Conservation (phyloP, 1,140 invertebrate genomes). For the Chionoecetes opilio region DNA sequence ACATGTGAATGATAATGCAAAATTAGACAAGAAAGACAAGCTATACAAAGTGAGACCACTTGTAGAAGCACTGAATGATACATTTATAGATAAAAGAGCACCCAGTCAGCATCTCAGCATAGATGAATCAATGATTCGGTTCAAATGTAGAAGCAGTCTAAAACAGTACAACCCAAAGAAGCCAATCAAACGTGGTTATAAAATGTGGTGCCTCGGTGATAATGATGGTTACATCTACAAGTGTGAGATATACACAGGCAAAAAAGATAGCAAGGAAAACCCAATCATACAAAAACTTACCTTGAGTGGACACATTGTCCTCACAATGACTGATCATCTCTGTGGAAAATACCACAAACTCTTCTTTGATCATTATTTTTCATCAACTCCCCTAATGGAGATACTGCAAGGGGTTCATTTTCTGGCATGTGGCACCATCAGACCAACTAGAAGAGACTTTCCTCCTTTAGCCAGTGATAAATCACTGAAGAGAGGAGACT, state of each 20-base stretch:
- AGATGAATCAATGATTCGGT: too few relatives aligned
- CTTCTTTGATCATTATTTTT: slow-evolving; percentile 84
- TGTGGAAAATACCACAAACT: slow-evolving; percentile 81
- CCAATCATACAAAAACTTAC: slow-evolving; percentile 79
- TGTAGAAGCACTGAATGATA: too few relatives aligned
- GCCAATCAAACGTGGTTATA: too few relatives aligned
- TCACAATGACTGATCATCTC: slow-evolving; percentile 82
- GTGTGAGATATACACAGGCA: slow-evolving; percentile 84
- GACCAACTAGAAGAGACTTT: slow-evolving; percentile 70
- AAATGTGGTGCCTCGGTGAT: too few relatives aligned
- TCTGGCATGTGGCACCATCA: slow-evolving; percentile 83
- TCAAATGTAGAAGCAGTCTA: too few relatives aligned
- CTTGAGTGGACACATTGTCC: slow-evolving; percentile 82
- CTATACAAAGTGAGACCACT: too few relatives aligned
- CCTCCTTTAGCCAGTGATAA: slow-evolving; percentile 78
- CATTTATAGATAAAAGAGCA: too few relatives aligned
- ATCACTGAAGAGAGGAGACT: slow-evolving; percentile 80
- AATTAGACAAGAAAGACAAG: too few relatives aligned
- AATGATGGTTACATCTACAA: slow-evolving; percentile 83
- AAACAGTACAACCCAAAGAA: too few relatives aligned
- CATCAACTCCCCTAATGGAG: slow-evolving; percentile 82
- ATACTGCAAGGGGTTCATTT: slow-evolving; percentile 82
- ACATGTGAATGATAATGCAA: too few relatives aligned
- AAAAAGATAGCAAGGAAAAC: slow-evolving; percentile 81
- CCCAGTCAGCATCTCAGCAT: too few relatives aligned